Percentiles rank a stretch among this genome's conserved stretches.
phyloP scores from a whole-genome alignment of 2,888 invertebrate species.

The Brenthis hecate region DNA sequence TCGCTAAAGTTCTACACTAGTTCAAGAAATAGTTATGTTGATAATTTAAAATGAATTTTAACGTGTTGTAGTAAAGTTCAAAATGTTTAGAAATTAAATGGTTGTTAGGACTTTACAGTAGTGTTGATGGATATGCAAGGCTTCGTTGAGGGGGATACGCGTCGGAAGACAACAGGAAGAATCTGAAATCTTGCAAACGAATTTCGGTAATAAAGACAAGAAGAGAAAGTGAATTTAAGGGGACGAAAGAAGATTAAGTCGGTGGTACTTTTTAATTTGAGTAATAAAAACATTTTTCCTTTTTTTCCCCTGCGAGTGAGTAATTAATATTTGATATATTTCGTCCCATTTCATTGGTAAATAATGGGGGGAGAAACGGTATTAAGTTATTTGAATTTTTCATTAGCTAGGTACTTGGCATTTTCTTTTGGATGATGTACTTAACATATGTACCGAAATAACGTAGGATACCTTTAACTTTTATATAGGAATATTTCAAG shows the following conservation, averaged over 20 bases:
- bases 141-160: conserved; percentile 71
- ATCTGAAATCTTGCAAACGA: conserved; percentile 83
- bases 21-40: conserved; percentile 38
- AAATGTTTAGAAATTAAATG: conserved; percentile 55
- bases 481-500: too few species aligned
- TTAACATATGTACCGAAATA: not conserved
- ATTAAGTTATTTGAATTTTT: conserved; percentile 10
- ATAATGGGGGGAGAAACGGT: conserved; percentile 14
- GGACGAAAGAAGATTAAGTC: conserved; percentile 79
- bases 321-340: conserved; percentile 45
- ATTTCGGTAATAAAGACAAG: conserved; percentile 84
- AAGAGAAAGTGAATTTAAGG: conserved; percentile 85
- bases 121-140: conserved; percentile 57
- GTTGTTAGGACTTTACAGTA: conserved; percentile 67
- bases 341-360: conserved; percentile 24
- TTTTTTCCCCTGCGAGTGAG: conserved; percentile 37
- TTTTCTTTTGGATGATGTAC: not conserved
- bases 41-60: conserved; percentile 71
- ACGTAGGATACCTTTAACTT: too few species aligned
- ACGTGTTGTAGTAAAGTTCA: conserved; percentile 61
- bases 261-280: conserved; percentile 78
- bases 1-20: conserved; percentile 43
- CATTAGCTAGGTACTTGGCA: conserved; percentile 4
- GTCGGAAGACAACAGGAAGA: conserved; percentile 71
- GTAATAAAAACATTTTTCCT: conserved; percentile 67